phyloP scores from a whole-genome alignment of 1,140 invertebrate genomes.

The Philaenus spumarius region DNA sequence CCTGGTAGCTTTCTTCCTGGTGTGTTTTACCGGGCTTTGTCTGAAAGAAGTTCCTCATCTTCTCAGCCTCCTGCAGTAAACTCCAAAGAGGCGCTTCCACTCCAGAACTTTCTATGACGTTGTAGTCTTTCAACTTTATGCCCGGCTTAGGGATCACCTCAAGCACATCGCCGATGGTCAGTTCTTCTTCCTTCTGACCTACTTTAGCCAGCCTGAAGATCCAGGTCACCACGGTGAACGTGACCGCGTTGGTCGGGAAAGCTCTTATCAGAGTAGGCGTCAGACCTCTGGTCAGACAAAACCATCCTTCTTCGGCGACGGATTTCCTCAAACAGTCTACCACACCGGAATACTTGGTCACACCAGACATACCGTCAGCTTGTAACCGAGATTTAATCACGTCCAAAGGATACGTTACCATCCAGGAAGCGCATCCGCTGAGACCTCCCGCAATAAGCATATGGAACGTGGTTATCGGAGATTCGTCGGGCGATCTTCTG shows the following conservation, averaged over 20 bases:
- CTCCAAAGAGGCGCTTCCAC: too few species aligned
- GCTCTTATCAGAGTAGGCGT: constrained; percentile 72
- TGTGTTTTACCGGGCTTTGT: too few species aligned
- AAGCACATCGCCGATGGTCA: too few species aligned
- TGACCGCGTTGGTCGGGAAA: constrained; percentile 89
- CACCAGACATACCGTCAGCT: constrained; percentile 51
- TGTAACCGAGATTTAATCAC: constrained; percentile 85
- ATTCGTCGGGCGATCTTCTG: constrained; percentile 25
- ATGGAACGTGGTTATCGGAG: constrained; percentile 38
- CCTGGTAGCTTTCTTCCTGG: too few species aligned
- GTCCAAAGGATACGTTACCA: constrained; percentile 79
- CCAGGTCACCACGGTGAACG: constrained; percentile 80
- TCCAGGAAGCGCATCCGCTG: constrained; percentile 80
- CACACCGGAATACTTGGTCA: constrained; percentile 53
- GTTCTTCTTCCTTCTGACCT: too few species aligned
- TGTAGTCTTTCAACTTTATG: too few species aligned
- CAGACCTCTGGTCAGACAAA: constrained; percentile 61
- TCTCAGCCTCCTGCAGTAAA: too few species aligned
- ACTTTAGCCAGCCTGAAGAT: constrained; percentile 43
- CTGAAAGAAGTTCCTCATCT: too few species aligned
- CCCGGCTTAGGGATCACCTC: too few species aligned
- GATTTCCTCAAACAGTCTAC: constrained; percentile 66
- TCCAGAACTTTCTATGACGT: too few species aligned
- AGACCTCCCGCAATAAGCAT: constrained; percentile 73
- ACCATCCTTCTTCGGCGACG: constrained; percentile 56